phyloP scores from a whole-genome alignment of 2,888 invertebrate genomes.

The Melieria picta region DNA sequence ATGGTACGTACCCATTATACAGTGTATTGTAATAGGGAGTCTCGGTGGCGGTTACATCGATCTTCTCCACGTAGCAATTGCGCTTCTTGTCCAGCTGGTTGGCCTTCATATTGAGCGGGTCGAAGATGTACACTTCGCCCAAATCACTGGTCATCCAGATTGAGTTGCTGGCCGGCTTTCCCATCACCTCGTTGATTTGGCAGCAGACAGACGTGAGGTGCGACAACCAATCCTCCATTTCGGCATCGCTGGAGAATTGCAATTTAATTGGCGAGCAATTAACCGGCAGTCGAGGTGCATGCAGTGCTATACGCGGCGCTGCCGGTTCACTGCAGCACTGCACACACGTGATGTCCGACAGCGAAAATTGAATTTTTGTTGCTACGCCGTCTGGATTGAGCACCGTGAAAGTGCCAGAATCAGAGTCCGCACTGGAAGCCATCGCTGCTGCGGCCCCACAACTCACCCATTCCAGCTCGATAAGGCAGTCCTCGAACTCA shows the following conservation, averaged over 20 bases:
- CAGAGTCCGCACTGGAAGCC: slow-evolving; percentile 69
- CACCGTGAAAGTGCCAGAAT: slow-evolving; percentile 79
- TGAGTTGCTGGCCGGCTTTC: slow-evolving; percentile 76
- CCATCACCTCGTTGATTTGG: slow-evolving; percentile 76
- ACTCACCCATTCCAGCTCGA: slow-evolving; percentile 85
- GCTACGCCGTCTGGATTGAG: slow-evolving; percentile 81
- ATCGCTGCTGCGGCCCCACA: slow-evolving; percentile 50
- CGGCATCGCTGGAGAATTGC: slow-evolving; percentile 83
- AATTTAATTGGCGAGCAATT: slow-evolving; percentile 73
- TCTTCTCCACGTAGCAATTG: slow-evolving; percentile 72
- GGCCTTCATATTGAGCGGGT: slow-evolving; percentile 74
- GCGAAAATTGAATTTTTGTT: slow-evolving; percentile 78
- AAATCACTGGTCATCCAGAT: slow-evolving; percentile 82
- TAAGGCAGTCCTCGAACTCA: slow-evolving; percentile 77
- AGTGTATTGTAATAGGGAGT: slow-evolving; percentile 73
- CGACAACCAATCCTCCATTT: slow-evolving; percentile 90
- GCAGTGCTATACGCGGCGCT: slow-evolving; percentile 78
- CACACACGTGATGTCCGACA: slow-evolving; percentile 81
- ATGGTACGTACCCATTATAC: slow-evolving; percentile 70
- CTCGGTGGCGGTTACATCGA: slow-evolving; percentile 77
- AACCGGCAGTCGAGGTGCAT: slow-evolving; percentile 71
- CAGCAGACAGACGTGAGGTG: slow-evolving; percentile 82
- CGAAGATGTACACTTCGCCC: slow-evolving; percentile 86
- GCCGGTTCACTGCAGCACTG: slow-evolving; percentile 84
- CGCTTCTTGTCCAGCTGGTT: slow-evolving; percentile 67